Conservation (phyloP, 2,888 invertebrate genomes). For the Harpalus rubripes region DNA sequence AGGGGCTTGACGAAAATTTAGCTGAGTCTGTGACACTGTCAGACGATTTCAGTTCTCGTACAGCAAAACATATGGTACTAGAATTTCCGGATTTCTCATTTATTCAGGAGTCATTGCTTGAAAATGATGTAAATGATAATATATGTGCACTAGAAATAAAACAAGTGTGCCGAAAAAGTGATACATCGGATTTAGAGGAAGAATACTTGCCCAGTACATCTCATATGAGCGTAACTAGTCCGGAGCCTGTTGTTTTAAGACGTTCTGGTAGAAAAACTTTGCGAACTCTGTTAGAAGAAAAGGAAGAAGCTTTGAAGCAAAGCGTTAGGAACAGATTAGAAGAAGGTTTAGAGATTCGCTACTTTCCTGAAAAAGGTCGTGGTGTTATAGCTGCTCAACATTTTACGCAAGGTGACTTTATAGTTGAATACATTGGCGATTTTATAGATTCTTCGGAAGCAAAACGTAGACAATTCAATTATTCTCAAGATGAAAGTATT, state of each 20-base stretch:
- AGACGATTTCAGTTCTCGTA: conserved; percentile 66
- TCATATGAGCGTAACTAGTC: conserved; percentile 73
- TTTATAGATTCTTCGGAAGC: conserved; percentile 92
- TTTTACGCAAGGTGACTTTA: conserved; percentile 94
- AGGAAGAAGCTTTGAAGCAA: conserved; percentile 88
- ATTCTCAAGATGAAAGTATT: conserved; percentile 90
- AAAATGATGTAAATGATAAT: conserved; percentile 27
- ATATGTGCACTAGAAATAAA: conserved; percentile 1
- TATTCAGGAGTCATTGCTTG: conserved; percentile 11
- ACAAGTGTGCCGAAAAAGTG: not conserved
- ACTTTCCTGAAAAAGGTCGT: conserved; percentile 93
- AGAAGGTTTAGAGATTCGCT: conserved; percentile 89
- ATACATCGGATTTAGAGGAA: conserved; percentile 9
- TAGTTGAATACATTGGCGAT: conserved; percentile 98
- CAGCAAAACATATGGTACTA: conserved; percentile 68
- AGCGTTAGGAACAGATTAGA: conserved; percentile 88
- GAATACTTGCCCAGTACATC: not conserved
- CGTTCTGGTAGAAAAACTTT: conserved; percentile 92
- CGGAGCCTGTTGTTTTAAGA: conserved; percentile 93
- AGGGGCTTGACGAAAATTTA: conserved; percentile 62
- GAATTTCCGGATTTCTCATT: conserved; percentile 72
- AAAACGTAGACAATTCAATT: conserved; percentile 88
- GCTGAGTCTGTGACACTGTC: conserved; percentile 47
- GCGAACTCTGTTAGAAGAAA: conserved; percentile 90
- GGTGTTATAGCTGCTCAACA: conserved; percentile 91